A percentile compares a stretch with the other conserved stretches of the same genome.
Conservation (phyloP, 2,113 vertebrate species). For the Chionis minor region DNA sequence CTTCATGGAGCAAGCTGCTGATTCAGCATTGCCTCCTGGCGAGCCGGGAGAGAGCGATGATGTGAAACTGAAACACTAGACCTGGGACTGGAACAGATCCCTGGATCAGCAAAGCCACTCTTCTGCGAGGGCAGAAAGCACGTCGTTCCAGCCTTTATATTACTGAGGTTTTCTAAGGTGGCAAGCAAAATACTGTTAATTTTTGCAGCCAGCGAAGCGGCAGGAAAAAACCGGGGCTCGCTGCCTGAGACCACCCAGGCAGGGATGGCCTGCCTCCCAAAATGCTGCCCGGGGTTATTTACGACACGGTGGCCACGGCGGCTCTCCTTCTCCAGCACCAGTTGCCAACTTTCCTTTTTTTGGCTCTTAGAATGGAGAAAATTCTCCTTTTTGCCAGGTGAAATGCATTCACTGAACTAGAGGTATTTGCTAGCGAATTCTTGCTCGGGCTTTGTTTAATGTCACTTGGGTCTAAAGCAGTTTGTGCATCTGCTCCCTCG, state of each 20-base stretch:
- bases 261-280: background rate
- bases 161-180: background rate
- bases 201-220: background rate
- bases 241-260: conserved; percentile 22
- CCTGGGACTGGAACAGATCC: background rate
- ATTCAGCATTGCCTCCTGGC: conserved; percentile 15
- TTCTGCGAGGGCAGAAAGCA: background rate
- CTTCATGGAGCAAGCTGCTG: background rate
- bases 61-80: background rate
- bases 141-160: background rate
- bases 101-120: background rate
- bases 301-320: accelerated
- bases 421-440: background rate
- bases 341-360: background rate
- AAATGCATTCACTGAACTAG: background rate
- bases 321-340: background rate
- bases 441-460: background rate
- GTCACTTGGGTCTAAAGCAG: background rate
- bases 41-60: background rate
- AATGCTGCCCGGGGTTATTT: background rate
- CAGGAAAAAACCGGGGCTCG: background rate
- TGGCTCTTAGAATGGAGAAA: background rate
- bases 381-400: background rate
- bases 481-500: background rate
- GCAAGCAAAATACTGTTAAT: background rate